Base-by-base conservation (phyloP, 2,797 vertebrate genomes). In the Myotis vivesi region DNA sequence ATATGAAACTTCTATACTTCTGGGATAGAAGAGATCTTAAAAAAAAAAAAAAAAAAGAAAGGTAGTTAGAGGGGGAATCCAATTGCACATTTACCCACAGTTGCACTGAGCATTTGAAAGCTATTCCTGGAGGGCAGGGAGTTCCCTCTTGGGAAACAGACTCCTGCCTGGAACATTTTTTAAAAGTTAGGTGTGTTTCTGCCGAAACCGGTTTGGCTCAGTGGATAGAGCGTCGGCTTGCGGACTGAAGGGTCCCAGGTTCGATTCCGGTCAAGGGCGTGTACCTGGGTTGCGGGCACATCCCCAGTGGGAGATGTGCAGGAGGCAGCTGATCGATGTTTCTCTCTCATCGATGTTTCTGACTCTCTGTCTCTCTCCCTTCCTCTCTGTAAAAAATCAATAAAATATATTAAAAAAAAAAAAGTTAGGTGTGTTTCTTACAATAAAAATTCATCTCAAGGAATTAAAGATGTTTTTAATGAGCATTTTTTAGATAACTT, bases 1-100 rank as follows among this genome's bases (percentile, higher is more conserved):
- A 93, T 94, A 95, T 76, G 72, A 96, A 96, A 97, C 95, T 96
- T 95, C 59, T 92, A 90, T 95, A 87, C 49, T 57, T 55, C 73
- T 94, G 64, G 33, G 81, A 64, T 77, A 86, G 90, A 83, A 87
- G 69, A 92, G 82, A 71, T 81, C 51, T 87, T 92, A 1, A 57
- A 81, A 72, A 51, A 64, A 88, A 80, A 19, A 23, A 41, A 30
- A 46, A 12, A n/a, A 33, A 55, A 69, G 12, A 33, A 66, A 66
- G 16, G 41, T 49, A 41, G 41, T 57, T 81, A 33, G 19, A 62
- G 72, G 25, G 62, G 64, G 51, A 93, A 8, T 69, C 5, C 85
- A 20, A 2, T 66, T 53, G 44, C 46, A 46, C 71, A 0, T 82
- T 7, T 10, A 57, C 73, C 55, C 8, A 0, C 66, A 93, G 93